Percentiles rank a stretch among this genome's conserved stretches.
phyloP scores from a whole-genome alignment of 2,113 vertebrate genomes.

The Osmerus eperlanus region DNA sequence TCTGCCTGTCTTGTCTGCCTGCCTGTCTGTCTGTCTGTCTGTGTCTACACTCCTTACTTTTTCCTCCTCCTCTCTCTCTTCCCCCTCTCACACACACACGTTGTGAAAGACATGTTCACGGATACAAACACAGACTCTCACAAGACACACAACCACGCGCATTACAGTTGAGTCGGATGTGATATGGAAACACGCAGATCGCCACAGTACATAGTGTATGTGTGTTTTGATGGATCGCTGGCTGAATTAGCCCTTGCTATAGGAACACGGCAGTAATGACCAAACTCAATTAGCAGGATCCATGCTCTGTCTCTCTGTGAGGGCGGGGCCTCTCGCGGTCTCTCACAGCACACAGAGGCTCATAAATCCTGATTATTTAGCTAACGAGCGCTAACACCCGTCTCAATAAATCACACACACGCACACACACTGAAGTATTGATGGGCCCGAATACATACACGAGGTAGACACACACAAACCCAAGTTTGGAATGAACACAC shows the following conservation, averaged over 20 bases:
- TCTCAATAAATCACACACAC: slow-evolving; percentile 53
- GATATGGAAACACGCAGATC: no score
- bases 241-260: slow-evolving; percentile 47
- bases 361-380: slow-evolving; percentile 68
- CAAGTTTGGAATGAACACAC: neutral
- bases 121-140: no score
- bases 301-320: slow-evolving; percentile 25
- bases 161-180: no score
- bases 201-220: neutral
- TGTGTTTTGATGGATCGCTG: slow-evolving; percentile 39
- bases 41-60: neutral
- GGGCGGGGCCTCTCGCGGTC: slow-evolving; percentile 34
- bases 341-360: slow-evolving; percentile 40
- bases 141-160: no score
- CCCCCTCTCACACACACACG: neutral
- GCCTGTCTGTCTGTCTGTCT: no score
- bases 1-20: no score
- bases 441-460: neutral
- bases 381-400: slow-evolving; percentile 49
- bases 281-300: slow-evolving; percentile 59
- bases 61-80: neutral
- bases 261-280: slow-evolving; percentile 58
- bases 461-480: slow-evolving; percentile 22
- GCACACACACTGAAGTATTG: neutral
- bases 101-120: no score